Base-by-base conservation (phyloP, 2,888 invertebrate genomes). In the Amaurobius ferox region DNA sequence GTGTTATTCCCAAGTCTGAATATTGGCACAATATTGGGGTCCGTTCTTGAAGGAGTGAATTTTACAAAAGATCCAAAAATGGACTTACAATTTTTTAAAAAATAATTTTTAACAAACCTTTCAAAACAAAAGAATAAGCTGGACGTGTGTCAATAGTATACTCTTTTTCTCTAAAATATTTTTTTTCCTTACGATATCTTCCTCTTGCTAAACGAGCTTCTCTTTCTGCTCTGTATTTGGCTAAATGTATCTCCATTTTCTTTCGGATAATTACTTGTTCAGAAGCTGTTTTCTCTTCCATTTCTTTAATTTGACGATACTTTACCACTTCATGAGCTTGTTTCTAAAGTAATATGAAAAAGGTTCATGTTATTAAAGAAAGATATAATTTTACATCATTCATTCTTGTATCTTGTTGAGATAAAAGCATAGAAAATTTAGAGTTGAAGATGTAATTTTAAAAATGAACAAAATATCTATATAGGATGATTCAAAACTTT, bases 251-350 rank as follows among this genome's bases (percentile, higher is more conserved):
- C 28, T 94, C 93, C 87, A 93, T 93, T 90, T 95, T 96, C 74
- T 93, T 92, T 0, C 93, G 91, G 26, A 97, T 95, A 0, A 92
- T 93, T 73, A 93, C 92, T 1, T 91, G 89, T 90, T 95, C 95
- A 28, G 93, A 92, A 67, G 93, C 92, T 66, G 94, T 89, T 91
- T 95, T 95, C 88, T 94, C 93, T 55, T 92, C 91, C 92, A 93
- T 93, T 44, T 93, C 92, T 89, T 94, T 92, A 16, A 92, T 91
- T 89, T 94, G 92, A 0, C 97, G 93, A 91, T 93, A 94, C 62
- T 92, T 93, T 88, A 96, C 92, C 3, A 95, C 95, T 87, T 94
- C 93, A 89, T 93, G 92, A 0, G 95, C 95, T 85, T 94, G 93
- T 92, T 93, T 95, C 93, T 95, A 88, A 23, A 55, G 23, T 23